Base-by-base conservation (phyloP, 2,113 vertebrate species). In the Cinclus cinclus region DNA sequence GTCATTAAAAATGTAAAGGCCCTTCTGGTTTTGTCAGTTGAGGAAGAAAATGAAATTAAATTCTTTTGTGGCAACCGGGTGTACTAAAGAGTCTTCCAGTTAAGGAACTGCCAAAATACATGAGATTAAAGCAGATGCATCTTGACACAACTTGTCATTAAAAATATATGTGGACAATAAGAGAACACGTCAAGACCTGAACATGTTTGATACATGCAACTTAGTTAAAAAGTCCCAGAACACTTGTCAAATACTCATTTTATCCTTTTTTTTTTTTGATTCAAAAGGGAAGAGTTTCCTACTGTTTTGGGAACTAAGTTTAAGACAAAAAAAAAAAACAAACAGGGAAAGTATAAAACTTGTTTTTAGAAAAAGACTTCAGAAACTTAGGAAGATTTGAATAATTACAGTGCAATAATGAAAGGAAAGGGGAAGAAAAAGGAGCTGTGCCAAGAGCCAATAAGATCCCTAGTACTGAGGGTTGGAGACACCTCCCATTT, bases 1-100 rank as follows among this genome's bases (percentile, higher is more conserved):
- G 39, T 89, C 77, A 87, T 96, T 92, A 95, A 97, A 96, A 91
- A 94, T 91, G 67, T 83, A 92, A 84, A 91, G 53, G 39, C 82
- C 27, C 70, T 64, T 63, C 71, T 58, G 52, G 35, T 74, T 94
- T 86, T 93, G 56, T 80, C 79, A 86, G 69, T 7, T 74, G 47
- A 90, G 25, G 62, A 79, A 81, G 86, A 70, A 92, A 94, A 69
- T 30, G 25, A 77, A 94, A 95, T 17, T n/a, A 71, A 87, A 53
- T 63, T 9, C 13, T 91, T 93, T 84, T 69, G 62, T 75, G 23
- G 58, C 53, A 92, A 62, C 31, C 23, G 31, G 21, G 8, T 67
- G 10, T 52, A 59, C 15, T 41, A 81, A 71, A 69, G 63, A 68
- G 15, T 65, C 23, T 84, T 69, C 21, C 71, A 73, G 50, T 90